Conservation (phyloP, 37 sponge, comb jelly and placozoan species). For the Chondrosia reniformis region DNA sequence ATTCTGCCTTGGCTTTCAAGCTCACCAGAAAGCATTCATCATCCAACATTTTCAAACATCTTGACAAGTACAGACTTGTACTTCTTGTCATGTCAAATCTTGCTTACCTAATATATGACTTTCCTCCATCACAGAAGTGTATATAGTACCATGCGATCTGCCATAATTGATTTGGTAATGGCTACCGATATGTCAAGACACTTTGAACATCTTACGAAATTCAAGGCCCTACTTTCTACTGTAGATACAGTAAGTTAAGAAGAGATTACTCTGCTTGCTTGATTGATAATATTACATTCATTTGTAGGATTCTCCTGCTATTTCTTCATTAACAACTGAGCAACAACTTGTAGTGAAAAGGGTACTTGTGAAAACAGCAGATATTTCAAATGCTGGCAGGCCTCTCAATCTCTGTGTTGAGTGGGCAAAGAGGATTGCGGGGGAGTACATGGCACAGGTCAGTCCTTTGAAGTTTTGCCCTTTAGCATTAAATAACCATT, state of each 20-base stretch:
- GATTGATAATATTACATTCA: background rate
- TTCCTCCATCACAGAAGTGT: constrained; percentile 30
- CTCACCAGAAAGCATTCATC: constrained; percentile 44
- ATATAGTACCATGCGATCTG: constrained; percentile 58
- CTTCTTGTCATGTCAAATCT: background rate
- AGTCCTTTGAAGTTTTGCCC: background rate
- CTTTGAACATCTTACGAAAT: constrained; percentile 85
- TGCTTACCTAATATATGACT: background rate
- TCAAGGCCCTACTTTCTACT: constrained; percentile 31
- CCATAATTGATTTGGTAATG: constrained; percentile 84
- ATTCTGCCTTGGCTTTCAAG: constrained; percentile 72
- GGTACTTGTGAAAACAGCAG: constrained; percentile 85
- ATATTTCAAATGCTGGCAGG: constrained; percentile 81
- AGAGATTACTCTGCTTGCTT: background rate
- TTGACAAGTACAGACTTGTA: constrained; percentile 39
- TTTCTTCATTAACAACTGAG: background rate
- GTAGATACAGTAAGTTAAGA: background rate
- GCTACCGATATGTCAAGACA: constrained; percentile 96
- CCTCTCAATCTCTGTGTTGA: constrained; percentile 46
- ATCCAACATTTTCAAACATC: constrained; percentile 72
- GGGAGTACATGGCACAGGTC: constrained; percentile 87
- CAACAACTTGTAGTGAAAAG: constrained; percentile 38
- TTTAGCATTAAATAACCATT: too few species aligned
- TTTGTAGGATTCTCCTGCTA: background rate
- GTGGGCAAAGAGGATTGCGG: constrained; percentile 76